phyloP scores from a whole-genome alignment of 2,113 vertebrate species.

The Anhinga rufa region DNA sequence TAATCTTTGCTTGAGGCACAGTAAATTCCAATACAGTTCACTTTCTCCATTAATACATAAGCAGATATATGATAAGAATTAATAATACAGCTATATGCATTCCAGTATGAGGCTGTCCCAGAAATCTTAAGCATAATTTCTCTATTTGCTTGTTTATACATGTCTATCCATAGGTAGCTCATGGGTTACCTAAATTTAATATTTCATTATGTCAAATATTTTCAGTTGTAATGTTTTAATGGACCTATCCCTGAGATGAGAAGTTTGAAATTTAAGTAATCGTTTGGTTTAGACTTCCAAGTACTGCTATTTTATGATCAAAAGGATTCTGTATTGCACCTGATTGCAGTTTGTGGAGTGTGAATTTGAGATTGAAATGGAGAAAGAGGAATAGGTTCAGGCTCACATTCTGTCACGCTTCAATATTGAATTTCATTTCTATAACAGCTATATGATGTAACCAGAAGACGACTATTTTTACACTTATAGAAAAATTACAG shows the following conservation, averaged over 20 bases:
- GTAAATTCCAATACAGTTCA: constrained; percentile 18
- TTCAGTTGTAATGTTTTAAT: background rate
- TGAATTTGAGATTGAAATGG: background rate
- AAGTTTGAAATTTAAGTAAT: background rate
- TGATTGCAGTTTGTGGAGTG: background rate
- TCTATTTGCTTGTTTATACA: background rate
- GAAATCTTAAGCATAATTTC: background rate
- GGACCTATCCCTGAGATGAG: background rate
- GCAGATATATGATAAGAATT: constrained; percentile 27
- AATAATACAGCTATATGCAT: background rate
- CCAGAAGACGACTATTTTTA: background rate
- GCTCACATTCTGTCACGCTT: background rate
- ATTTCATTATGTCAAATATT: background rate
- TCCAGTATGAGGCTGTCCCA: background rate
- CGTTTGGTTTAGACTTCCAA: background rate
- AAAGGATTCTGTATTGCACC: background rate
- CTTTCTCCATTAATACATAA: constrained; percentile 10
- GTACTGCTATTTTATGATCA: background rate
- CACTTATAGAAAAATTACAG: background rate
- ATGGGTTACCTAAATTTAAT: background rate
- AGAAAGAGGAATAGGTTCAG: background rate
- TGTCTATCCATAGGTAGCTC: background rate
- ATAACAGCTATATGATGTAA: background rate
- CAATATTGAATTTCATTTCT: background rate
- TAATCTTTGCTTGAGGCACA: constrained; percentile 52